Base-by-base conservation (phyloP, 2,888 invertebrate species). In the Peribatodes rhomboidaria region DNA sequence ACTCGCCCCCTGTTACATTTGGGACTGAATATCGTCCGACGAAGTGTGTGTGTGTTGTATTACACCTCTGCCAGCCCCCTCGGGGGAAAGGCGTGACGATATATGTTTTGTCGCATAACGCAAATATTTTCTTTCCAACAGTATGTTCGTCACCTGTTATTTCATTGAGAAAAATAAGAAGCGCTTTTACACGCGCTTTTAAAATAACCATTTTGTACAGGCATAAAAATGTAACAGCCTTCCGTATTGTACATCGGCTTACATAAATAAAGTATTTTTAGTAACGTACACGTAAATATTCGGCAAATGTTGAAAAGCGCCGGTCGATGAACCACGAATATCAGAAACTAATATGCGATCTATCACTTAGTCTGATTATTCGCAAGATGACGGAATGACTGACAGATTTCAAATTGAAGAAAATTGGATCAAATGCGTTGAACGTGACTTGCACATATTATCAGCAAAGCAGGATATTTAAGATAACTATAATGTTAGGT, bases 221-320 rank as follows among this genome's bases (percentile, higher is more conserved):
- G 18, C 65, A 68, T 67, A 63, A 70, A 69, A 63, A 35, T n/a
- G 47, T 60, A 67, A 59, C 62, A 65, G 57, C 57, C 57, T 58
- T 57, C 60, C 50, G 56, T 65, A 68, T 69, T 69, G 69, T 66
- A 65, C 59, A 66, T 58, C 55, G 62, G 57, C 52, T 63, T 67
- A 66, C 62, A 67, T 68, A 68, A 69, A 65, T 68, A 68, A 62
- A 37, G 47, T 71, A 72, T 67, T 70, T 72, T 70, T 68, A 70
- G 66, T 53, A 33, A 59, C 52, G 33, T 60, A 65, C 27, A 61
- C 56, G 65, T 67, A 69, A 61, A 62, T 55, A 59, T 42, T 60
- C 60, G 55, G 50, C 55, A 61, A 67, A 62, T 66, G 63, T 50
- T 67, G 50, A 52, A 53, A 22, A 55, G 49, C 41, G 56, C 11